Conservation (phyloP, 2,797 vertebrate genomes). For the Microctenopoma steveboyesi region DNA sequence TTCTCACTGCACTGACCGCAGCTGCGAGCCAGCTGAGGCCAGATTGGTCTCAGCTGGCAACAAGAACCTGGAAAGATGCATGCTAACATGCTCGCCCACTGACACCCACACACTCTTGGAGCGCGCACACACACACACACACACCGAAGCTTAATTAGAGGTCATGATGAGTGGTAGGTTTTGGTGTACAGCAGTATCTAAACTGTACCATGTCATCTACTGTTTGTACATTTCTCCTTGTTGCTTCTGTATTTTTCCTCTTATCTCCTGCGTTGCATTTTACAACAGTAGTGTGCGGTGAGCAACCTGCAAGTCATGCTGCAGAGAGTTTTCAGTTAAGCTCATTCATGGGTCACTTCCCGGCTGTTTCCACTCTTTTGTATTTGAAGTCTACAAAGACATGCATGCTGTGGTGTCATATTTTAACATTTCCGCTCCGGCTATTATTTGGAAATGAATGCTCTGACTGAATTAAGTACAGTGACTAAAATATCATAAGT, state of each 20-base stretch:
- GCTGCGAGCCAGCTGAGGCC: not conserved
- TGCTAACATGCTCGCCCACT: slow-evolving; percentile 15
- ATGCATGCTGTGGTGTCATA: not conserved
- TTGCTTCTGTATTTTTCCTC: not conserved
- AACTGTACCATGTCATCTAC: not conserved
- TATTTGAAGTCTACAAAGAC: slow-evolving; percentile 15
- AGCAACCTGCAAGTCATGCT: slow-evolving; percentile 53
- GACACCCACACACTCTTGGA: slow-evolving; percentile 11
- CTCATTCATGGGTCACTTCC: slow-evolving; percentile 48
- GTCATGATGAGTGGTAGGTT: not conserved
- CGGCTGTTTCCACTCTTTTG: slow-evolving; percentile 39
- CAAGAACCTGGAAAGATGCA: slow-evolving; percentile 25
- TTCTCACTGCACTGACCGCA: slow-evolving; percentile 49
- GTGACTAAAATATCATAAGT: too few relatives aligned
- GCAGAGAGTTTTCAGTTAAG: slow-evolving; percentile 18
- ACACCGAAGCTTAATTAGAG: slow-evolving; percentile 1
- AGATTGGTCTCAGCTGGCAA: too few relatives aligned
- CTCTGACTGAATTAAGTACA: too few relatives aligned
- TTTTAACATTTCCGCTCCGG: not conserved
- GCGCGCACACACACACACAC: not conserved
- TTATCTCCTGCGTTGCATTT: slow-evolving; percentile 4
- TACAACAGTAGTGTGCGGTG: not conserved
- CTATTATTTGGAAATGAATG: not conserved
- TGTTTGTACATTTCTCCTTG: not conserved
- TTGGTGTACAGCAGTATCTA: not conserved